phyloP scores from a whole-genome alignment of 2,797 vertebrate genomes.

The Podarcis lilfordi region DNA sequence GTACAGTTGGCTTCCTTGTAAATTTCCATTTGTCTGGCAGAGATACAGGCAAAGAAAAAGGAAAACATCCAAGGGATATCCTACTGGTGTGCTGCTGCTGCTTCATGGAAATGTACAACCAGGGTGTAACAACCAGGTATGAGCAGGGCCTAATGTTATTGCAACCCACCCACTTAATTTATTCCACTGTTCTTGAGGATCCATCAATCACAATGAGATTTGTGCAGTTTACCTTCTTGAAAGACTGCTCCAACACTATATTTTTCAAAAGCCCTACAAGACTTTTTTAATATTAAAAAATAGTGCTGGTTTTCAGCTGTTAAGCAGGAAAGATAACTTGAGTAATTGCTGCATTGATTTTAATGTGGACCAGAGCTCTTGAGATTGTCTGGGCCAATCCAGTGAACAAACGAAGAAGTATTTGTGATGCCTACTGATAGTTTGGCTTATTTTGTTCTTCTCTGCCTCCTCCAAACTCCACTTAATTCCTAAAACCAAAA shows the following conservation, averaged over 20 bases:
- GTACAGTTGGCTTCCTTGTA: conserved; percentile 7
- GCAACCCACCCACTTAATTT: neutral
- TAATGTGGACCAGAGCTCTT: too few species aligned
- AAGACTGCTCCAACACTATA: neutral
- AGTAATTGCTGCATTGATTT: too few species aligned
- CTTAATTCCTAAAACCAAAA: too few species aligned
- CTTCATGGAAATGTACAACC: neutral
- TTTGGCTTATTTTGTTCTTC: too few species aligned
- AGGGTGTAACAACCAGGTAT: neutral
- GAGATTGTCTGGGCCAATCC: too few species aligned
- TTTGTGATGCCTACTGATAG: too few species aligned
- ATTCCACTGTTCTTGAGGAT: neutral
- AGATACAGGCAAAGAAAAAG: neutral
- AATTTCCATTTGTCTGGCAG: conserved; percentile 13
- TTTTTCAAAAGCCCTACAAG: neutral
- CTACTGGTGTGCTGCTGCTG: neutral
- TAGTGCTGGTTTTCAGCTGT: too few species aligned
- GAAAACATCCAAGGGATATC: neutral
- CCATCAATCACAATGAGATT: neutral
- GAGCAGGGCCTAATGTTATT: neutral
- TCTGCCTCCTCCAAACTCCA: too few species aligned
- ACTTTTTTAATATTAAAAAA: too few species aligned
- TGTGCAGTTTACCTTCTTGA: neutral
- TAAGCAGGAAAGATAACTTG: too few species aligned
- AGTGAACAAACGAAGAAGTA: too few species aligned